Evolutionary conservation across 2,113 vertebrate genomes (phyloP), one percentile per base, ranked within the genome.

Genomic region (Collichthys lucidus): DNA sequence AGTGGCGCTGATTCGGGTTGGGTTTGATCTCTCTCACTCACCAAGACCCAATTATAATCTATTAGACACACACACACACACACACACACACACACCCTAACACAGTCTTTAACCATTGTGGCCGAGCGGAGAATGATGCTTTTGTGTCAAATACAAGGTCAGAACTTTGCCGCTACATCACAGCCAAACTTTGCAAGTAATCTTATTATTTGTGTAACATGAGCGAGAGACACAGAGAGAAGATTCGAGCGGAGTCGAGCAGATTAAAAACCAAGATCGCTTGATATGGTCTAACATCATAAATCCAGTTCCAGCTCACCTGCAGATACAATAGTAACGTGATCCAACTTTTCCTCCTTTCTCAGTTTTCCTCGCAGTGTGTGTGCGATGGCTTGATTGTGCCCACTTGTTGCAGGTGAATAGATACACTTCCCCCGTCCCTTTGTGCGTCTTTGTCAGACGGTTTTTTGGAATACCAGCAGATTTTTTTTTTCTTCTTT

Each of bases 201-300:
- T 79, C 65, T 40, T 66, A 57, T 57, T 57, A 75, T 80, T 64
- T 80, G 26, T 55, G 19, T 78, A 50, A 74, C 56, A 49, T n/a
- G 26, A 55, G 46, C 24, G 17, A 64, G 19, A 44, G 49, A 74
- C 9, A 31, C 50, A 9, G 29, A n/a, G n/a, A n/a, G n/a, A n/a
- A n/a, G n/a, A n/a, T n/a, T n/a, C n/a, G n/a, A n/a, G n/a, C n/a
- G 53, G 50, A 14, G n/a, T 22, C 74, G 4, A 14, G 19, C 84
- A 93, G 94, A 95, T 93, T 93, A 91, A 88, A n/a, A 93, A 92
- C 86, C 87, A 84, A 93, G 85, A 90, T 90, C 46, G 66, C 50
- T 60, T 17, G 50, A 56, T 60, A 68, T n/a, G 20, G 11, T 68
- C 29, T 84, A 64, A 84, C 35, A 81, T 77, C 8, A 63, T 59